Conservation (phyloP, 2,113 vertebrate species). For the Larimichthys polyactis region DNA sequence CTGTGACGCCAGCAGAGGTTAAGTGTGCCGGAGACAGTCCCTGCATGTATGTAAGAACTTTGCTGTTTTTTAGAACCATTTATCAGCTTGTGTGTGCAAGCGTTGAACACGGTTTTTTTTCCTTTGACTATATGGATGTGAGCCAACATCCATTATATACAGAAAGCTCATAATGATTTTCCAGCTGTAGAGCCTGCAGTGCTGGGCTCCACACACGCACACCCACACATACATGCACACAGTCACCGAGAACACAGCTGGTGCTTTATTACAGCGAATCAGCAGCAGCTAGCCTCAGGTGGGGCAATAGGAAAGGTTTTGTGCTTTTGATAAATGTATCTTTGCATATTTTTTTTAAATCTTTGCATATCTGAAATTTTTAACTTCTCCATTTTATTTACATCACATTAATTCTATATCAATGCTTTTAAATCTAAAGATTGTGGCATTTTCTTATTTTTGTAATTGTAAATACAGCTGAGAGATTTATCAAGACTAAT, state of each 20-base stretch:
- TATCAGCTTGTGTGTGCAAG: background rate
- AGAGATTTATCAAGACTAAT: background rate
- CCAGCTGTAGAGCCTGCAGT: slow-evolving; percentile 64
- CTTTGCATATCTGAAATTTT: background rate
- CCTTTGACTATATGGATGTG: slow-evolving; percentile 21
- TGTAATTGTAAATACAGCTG: background rate
- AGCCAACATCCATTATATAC: slow-evolving; percentile 45
- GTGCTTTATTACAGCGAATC: slow-evolving; percentile 51
- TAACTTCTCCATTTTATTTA: background rate
- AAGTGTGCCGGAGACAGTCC: background rate
- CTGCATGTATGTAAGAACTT: background rate
- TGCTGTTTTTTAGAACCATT: background rate
- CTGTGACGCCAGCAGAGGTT: background rate
- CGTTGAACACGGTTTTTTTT: slow-evolving; percentile 22
- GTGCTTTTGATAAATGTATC: background rate
- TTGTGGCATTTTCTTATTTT: background rate
- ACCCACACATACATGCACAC: slow-evolving; percentile 1
- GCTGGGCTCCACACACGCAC: slow-evolving; percentile 40
- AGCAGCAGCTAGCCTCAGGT: slow-evolving; percentile 44
- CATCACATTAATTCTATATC: background rate
- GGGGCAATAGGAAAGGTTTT: slow-evolving; percentile 26
- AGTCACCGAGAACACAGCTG: slow-evolving; percentile 44
- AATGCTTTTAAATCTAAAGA: background rate
- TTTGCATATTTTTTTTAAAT: background rate
- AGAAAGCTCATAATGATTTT: slow-evolving; percentile 61